Conservation (phyloP, 1,140 invertebrate species). For the Contarinia nasturtii region DNA sequence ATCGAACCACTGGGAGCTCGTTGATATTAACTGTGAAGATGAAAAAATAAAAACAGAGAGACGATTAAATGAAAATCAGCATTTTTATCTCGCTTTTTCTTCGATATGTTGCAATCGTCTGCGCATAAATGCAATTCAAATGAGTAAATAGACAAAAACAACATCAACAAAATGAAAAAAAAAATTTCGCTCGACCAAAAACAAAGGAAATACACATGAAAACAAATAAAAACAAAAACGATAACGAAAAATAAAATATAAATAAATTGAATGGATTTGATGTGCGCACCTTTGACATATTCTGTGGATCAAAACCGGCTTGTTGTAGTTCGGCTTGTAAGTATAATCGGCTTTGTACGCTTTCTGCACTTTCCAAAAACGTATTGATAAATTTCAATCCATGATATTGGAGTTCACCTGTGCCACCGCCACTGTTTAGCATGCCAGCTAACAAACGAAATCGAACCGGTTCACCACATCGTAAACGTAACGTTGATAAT, state of each 20-base stretch:
- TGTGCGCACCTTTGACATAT: slow-evolving; percentile 43
- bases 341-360: slow-evolving; percentile 58
- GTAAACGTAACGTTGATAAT: slow-evolving; percentile 65
- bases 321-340: slow-evolving; percentile 77
- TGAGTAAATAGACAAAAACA: not conserved
- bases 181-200: too few relatives aligned
- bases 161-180: too few relatives aligned
- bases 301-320: slow-evolving; percentile 54
- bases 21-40: slow-evolving; percentile 26
- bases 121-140: not conserved
- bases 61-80: too few relatives aligned
- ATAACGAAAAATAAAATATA: too few relatives aligned
- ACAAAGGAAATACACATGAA: too few relatives aligned
- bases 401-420: slow-evolving; percentile 52
- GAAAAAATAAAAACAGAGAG: slow-evolving; percentile 4
- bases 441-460: slow-evolving; percentile 81
- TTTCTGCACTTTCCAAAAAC: slow-evolving; percentile 53
- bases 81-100: too few relatives aligned
- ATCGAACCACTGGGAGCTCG: slow-evolving; percentile 29
- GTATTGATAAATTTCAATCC: slow-evolving; percentile 73
- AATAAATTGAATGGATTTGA: too few relatives aligned
- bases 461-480: slow-evolving; percentile 78
- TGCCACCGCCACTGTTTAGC: slow-evolving; percentile 47
- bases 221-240: too few relatives aligned
- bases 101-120: not conserved